A percentile compares a stretch with the other conserved stretches of the same genome.
Conservation (phyloP, 1,140 invertebrate genomes). For the Conus betulinus region DNA sequence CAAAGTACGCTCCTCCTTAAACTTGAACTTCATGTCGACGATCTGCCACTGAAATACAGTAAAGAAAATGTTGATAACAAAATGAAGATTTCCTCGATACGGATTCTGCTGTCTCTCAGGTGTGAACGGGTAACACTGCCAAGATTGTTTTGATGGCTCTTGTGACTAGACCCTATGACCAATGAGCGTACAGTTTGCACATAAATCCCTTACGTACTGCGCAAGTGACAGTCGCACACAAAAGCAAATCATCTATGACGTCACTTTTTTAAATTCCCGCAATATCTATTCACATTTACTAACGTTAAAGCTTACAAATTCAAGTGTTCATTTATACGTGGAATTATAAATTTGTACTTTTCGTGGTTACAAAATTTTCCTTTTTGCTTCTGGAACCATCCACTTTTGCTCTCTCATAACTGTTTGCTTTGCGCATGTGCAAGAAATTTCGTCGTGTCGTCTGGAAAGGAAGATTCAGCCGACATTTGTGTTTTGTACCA, state of each 20-base stretch:
- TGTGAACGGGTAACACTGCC: not conserved
- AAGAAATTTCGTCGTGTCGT: not conserved
- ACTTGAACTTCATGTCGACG: slow-evolving; percentile 70
- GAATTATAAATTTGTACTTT: no score
- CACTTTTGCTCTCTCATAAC: not conserved
- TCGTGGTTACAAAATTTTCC: not conserved
- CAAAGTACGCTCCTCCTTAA: slow-evolving; percentile 69
- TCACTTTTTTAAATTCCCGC: not conserved
- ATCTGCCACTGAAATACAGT: not conserved
- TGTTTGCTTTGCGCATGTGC: slow-evolving; percentile 2
- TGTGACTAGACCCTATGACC: slow-evolving; percentile 2
- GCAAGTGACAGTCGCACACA: not conserved
- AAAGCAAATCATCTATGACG: not conserved
- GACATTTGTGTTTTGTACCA: not conserved
- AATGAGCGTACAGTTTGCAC: not conserved
- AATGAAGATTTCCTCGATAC: no score
- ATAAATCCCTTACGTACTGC: not conserved
- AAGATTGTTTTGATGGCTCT: slow-evolving; percentile 11
- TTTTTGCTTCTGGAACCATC: not conserved
- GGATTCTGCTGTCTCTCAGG: not conserved
- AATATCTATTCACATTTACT: not conserved
- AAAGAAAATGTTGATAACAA: no score
- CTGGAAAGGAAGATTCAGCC: not conserved
- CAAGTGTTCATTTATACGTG: not conserved
- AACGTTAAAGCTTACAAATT: not conserved